A percentile compares a stretch with the other conserved stretches of the same genome.
Evolutionary conservation across 2,113 vertebrate genomes (phyloP).

Genomic region (Cathartes aura): DNA sequence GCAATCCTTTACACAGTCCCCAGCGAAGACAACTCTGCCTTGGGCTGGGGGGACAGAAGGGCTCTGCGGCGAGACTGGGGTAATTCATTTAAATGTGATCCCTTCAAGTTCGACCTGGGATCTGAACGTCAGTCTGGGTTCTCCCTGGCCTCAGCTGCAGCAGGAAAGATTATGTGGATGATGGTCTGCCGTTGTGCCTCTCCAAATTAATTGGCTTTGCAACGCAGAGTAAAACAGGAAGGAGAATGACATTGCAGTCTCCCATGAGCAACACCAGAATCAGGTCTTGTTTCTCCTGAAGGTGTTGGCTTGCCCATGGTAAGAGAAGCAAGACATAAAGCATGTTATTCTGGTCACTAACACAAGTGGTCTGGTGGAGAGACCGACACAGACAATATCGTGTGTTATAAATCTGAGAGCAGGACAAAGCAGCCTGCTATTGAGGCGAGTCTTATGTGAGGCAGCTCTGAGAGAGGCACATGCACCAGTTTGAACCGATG

Average conservation of each 20-base stretch:
- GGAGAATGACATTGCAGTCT: rapidly evolving
- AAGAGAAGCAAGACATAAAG: not conserved
- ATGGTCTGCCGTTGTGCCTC: not conserved
- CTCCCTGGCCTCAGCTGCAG: not conserved
- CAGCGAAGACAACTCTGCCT: not conserved
- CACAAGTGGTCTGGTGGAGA: not conserved
- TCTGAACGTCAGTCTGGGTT: not conserved
- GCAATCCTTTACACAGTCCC: not conserved
- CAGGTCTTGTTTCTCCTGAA: not conserved
- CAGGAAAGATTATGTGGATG: not conserved
- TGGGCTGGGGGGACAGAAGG: not conserved
- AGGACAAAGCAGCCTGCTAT: not conserved
- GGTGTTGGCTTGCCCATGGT: not conserved
- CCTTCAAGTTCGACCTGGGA: not conserved
- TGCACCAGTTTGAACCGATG: not conserved
- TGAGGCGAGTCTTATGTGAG: not conserved
- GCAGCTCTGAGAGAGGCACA: not conserved
- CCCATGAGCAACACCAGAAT: not conserved
- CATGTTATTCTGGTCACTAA: not conserved
- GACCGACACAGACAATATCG: not conserved
- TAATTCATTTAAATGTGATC: not conserved
- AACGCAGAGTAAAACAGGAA: not conserved
- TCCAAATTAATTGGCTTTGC: not conserved
- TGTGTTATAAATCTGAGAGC: not conserved
- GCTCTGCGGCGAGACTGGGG: not conserved